Conservation (phyloP, 2,888 invertebrate species). For the Drosophila ezoana region DNA sequence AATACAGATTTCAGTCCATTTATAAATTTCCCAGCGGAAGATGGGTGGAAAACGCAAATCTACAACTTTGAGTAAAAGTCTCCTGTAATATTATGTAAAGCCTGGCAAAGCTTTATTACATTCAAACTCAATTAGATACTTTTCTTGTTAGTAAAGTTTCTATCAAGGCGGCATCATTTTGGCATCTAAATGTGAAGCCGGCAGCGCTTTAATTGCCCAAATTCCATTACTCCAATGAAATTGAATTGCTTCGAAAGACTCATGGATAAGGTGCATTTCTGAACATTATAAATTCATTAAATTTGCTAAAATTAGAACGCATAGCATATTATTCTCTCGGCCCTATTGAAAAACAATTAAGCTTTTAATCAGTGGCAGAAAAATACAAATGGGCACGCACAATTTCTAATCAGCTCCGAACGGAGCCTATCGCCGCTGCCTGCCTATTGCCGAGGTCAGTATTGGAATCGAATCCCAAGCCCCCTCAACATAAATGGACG, state of each 20-base stretch:
- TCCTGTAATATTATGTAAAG: background rate
- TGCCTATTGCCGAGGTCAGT: constrained; percentile 72
- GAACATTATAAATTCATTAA: constrained; percentile 40
- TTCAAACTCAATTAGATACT: background rate
- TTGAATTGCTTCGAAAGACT: constrained; percentile 3
- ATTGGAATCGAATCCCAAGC: constrained; percentile 25
- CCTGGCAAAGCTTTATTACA: background rate
- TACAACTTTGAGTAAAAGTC: background rate
- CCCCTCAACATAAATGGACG: constrained; percentile 1
- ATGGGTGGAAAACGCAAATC: background rate
- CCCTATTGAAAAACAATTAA: constrained; percentile 63
- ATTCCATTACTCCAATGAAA: constrained; percentile 32
- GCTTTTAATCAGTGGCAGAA: constrained; percentile 52
- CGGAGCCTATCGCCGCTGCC: constrained; percentile 29
- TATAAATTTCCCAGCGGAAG: background rate
- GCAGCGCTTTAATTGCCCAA: constrained; percentile 25
- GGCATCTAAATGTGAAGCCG: constrained; percentile 4
- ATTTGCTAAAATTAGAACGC: constrained; percentile 15
- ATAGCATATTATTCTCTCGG: constrained; percentile 8
- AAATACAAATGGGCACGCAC: constrained; percentile 43
- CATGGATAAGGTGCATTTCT: constrained; percentile 12
- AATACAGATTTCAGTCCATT: too few species aligned
- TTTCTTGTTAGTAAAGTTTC: background rate
- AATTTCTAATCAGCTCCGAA: constrained; percentile 59
- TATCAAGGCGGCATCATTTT: constrained; percentile 24